Conservation (phyloP, 2,797 vertebrate genomes). For the Neosalanx taihuensis region DNA sequence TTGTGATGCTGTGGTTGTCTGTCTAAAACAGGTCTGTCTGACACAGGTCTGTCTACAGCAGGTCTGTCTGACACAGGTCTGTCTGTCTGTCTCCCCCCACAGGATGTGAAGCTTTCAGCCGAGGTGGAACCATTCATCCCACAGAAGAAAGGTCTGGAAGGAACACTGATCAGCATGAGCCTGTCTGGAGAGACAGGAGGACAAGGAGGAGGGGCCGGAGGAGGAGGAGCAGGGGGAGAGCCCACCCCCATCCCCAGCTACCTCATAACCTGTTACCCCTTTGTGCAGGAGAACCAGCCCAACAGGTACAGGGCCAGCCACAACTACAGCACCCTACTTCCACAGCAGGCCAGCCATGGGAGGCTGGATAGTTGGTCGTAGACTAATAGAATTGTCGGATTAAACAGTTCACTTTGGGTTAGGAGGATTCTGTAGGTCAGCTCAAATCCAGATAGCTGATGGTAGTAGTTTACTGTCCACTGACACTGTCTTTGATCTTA, state of each 20-base stretch:
- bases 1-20: not conserved
- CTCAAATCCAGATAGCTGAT: too few relatives aligned
- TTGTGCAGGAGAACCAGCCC: constrained; percentile 96
- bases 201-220: constrained; percentile 69
- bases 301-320: constrained; percentile 79
- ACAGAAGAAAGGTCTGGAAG: constrained; percentile 92
- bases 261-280: constrained; percentile 98
- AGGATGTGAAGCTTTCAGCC: constrained; percentile 98
- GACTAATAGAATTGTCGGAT: too few relatives aligned
- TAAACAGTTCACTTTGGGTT: too few relatives aligned
- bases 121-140: constrained; percentile 99
- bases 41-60: not conserved
- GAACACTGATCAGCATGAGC: constrained; percentile 87
- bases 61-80: constrained; percentile 1
- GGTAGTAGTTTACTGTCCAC: too few relatives aligned
- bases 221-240: constrained; percentile 78
- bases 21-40: not conserved
- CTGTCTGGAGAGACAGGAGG: constrained; percentile 79
- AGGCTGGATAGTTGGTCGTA: too few relatives aligned
- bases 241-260: constrained; percentile 95
- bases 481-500: too few relatives aligned
- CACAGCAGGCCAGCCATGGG: too few relatives aligned
- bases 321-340: not conserved
- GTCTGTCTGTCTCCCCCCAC: constrained; percentile 33
- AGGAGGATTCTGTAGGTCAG: too few relatives aligned